These are phyloP conservation scores for Scyliorhinus canicula DNA, from an alignment of 2,797 vertebrate species.

Conservation along the genomic window DNA sequence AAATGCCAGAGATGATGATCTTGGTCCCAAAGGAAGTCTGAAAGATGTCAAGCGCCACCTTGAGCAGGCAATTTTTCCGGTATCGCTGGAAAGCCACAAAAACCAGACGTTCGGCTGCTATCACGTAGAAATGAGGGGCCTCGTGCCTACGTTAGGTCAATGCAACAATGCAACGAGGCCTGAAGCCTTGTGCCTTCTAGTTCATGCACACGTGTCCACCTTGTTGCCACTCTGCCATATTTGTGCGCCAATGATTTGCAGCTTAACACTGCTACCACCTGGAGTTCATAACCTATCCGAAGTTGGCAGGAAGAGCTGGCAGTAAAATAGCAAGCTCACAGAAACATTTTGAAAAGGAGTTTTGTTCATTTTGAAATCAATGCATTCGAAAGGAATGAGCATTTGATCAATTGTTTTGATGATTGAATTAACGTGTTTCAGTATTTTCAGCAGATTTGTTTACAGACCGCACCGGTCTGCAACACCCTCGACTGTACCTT, in stretches of 20 bases:
- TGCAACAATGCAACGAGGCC: too few relatives aligned
- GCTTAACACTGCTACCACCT: not conserved
- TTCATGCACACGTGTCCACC: not conserved
- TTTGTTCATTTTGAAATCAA: not conserved
- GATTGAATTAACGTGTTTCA: not conserved
- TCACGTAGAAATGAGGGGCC: not conserved
- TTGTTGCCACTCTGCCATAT: not conserved
- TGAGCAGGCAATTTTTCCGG: not conserved
- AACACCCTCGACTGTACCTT: not conserved
- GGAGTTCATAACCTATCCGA: not conserved
- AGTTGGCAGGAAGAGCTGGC: not conserved
- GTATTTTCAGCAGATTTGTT: not conserved
- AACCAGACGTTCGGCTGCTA: not conserved
- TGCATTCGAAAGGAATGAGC: not conserved
- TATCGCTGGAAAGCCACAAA: not conserved
- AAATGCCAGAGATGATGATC: not conserved
- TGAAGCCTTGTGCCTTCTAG: not conserved
- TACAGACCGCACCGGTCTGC: not conserved
- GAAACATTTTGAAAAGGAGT: not conserved
- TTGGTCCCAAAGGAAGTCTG: not conserved
- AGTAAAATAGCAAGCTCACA: not conserved
- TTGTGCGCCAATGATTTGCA: not conserved
- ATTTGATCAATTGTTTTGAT: not conserved
- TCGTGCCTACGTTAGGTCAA: not conserved
- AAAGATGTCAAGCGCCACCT: not conserved